Evolutionary conservation across 2,797 vertebrate species (phyloP).

Genomic region (Hyperoplus lanceolatus): DNA sequence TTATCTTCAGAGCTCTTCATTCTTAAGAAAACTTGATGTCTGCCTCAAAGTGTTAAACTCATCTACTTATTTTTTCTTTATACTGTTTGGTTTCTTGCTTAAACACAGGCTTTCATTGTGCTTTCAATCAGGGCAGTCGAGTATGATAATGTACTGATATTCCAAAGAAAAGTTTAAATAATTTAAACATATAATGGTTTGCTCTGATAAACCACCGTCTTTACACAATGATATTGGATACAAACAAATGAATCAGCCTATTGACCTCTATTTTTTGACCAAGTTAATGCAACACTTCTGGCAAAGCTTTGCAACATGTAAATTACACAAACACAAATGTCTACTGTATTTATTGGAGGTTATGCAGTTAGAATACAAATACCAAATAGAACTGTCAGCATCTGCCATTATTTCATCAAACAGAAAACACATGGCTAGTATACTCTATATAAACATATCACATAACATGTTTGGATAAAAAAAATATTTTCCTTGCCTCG

Average conservation of each 20-base stretch:
- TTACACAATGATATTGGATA: neutral
- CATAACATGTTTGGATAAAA: neutral
- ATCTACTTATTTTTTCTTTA: neutral
- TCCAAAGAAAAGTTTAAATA: neutral
- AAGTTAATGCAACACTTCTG: neutral
- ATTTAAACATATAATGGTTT: slow-evolving; percentile 7
- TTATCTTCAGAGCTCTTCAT: slow-evolving; percentile 6
- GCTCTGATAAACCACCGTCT: neutral
- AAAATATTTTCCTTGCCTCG: neutral
- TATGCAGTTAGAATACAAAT: neutral
- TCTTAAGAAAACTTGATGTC: slow-evolving; percentile 19
- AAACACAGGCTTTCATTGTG: neutral
- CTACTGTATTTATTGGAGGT: neutral
- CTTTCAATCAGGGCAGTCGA: neutral
- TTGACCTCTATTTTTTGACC: neutral
- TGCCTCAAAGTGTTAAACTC: slow-evolving; percentile 1
- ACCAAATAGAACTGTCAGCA: neutral
- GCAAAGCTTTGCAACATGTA: neutral
- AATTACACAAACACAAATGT: neutral
- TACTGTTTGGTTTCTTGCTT: neutral
- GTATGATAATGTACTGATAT: neutral
- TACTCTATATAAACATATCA: neutral
- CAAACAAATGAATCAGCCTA: neutral
- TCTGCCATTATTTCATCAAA: neutral
- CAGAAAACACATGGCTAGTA: too few relatives aligned